These are phyloP conservation scores for Ochlodes sylvanus DNA, from an alignment of 2,888 invertebrate species.

Conservation along the genomic window DNA sequence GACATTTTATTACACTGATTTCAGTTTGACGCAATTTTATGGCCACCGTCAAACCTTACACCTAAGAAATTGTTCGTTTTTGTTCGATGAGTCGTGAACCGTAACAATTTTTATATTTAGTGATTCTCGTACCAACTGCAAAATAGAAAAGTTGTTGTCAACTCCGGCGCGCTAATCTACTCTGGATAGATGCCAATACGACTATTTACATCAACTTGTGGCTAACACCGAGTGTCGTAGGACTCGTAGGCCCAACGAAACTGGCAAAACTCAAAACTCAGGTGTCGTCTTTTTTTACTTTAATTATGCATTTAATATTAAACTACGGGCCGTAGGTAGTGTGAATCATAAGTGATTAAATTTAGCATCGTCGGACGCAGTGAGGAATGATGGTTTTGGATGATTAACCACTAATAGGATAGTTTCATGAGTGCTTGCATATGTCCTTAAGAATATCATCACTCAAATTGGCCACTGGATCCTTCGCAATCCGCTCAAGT, in stretches of 20 bases:
- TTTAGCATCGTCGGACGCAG: no score
- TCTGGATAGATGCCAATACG: conserved; percentile 44
- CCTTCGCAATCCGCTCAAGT: no score
- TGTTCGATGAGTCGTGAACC: neutral
- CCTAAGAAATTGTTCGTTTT: neutral
- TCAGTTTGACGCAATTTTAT: neutral
- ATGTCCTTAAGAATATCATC: no score
- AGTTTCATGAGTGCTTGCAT: no score
- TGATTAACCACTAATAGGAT: no score
- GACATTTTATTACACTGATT: neutral
- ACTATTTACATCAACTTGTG: conserved; percentile 24
- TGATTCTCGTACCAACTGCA: conserved; percentile 4
- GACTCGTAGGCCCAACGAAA: neutral
- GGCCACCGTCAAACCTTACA: neutral
- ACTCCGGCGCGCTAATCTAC: conserved; percentile 38
- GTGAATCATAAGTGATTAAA: no score
- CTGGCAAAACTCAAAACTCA: neutral
- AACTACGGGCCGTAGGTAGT: no score
- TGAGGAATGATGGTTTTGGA: no score
- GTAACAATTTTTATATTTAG: conserved; percentile 25
- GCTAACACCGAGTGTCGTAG: neutral
- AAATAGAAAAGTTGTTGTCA: conserved; percentile 36
- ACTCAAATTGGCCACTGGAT: no score
- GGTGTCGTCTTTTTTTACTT: neutral
- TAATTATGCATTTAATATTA: neutral